Base-by-base conservation (phyloP, 2,888 invertebrate genomes). In the Cheilosia soror region DNA sequence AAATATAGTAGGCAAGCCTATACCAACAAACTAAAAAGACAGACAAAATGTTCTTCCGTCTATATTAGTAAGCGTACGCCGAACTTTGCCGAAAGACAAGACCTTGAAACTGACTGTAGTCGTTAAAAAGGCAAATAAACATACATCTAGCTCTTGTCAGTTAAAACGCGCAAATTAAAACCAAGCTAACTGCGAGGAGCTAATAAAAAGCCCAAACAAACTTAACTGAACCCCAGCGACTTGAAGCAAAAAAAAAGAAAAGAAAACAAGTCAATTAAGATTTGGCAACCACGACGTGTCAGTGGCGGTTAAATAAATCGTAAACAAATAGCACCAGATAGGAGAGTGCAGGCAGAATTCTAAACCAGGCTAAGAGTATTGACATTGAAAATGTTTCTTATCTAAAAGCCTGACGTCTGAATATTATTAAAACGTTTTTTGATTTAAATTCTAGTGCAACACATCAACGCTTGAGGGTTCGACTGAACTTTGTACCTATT, bases 271-370 rank as follows among this genome's bases (percentile, higher is more conserved):
- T 80, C 47, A 80, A 73, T 73, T 80, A 62, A 62, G 60, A 76
- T 57, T 49, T 13, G 62, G 31, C 77, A 60, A 82, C 25, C 5
- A 49, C 13, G 40, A 42, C 42, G 42, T 27, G 29, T 29, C 53
- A 65, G 66, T 42, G 55, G 68, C 62, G 47, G 60, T 68, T 73
- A 57, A 60, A 72, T 62, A 51, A 62, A 63, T 80, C 40, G 31
- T 62, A 73, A 68, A 66, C 60, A 80, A 80, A 68, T 73, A 47
- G 68, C 47, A 73, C 20, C 44, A 68, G 66, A 29, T 72, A 42
- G 47, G 44, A 44, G 13, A 25, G 60, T 53, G 60, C 53, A 62
- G 68, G 60, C 40, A 68, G 62, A 79, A 79, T 72, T 65, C 33
- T 20, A 75, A 69, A 81, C 40, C 47, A 20, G 7, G 58, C 20